These are phyloP conservation scores for Diloba caeruleocephala DNA, from an alignment of 2,888 invertebrate genomes.

Conservation along the genomic window DNA sequence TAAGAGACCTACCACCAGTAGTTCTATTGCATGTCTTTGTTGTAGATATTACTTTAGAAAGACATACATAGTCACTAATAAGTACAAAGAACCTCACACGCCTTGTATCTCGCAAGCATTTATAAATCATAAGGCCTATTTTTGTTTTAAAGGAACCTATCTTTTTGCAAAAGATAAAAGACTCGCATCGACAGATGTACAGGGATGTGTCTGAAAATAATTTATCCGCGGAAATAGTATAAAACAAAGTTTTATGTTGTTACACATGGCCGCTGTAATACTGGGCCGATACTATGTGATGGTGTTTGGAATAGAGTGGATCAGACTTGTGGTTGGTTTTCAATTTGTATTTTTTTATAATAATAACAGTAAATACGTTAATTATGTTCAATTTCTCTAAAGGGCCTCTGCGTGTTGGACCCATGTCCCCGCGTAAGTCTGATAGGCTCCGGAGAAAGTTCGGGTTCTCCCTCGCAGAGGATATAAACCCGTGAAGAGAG, in stretches of 20 bases:
- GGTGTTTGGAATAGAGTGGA: constrained; percentile 50
- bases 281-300: constrained; percentile 38
- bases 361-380: too few species aligned
- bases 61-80: constrained; percentile 8
- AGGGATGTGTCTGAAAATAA: constrained; percentile 64
- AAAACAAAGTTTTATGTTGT: constrained; percentile 63
- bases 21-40: too few species aligned
- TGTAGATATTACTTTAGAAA: constrained; percentile 21
- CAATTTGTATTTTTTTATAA: too few species aligned
- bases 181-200: constrained; percentile 64
- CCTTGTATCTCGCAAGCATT: constrained; percentile 38
- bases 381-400: too few species aligned
- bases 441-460: too few species aligned
- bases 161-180: constrained; percentile 55
- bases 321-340: constrained; percentile 5
- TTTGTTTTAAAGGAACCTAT: constrained; percentile 50
- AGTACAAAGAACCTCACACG: constrained; percentile 28
- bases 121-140: constrained; percentile 51
- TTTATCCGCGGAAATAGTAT: constrained; percentile 64
- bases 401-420: too few species aligned
- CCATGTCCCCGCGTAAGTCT: too few species aligned
- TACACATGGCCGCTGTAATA: constrained; percentile 61
- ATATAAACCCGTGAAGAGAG: too few species aligned
- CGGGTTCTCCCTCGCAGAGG: too few species aligned
- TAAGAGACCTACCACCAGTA: too few species aligned